Percentiles rank a stretch among this genome's conserved stretches.
These are phyloP conservation scores for Ammodramus savannarum DNA, from an alignment of 2,113 vertebrate genomes.

Conservation along the genomic window DNA sequence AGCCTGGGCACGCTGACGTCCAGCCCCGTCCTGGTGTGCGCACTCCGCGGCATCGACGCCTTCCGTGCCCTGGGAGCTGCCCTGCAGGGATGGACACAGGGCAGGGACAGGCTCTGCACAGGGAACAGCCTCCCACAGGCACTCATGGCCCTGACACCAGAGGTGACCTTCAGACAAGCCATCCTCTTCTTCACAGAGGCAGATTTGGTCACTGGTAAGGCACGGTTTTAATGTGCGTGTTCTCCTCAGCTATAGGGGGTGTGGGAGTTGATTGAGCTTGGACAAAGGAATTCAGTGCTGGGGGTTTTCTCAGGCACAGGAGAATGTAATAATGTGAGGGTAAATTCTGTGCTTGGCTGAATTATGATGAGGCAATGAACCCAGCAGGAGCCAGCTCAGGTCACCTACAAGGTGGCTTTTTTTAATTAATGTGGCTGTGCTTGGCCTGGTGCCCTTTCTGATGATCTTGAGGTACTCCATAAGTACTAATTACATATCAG, in stretches of 20 bases:
- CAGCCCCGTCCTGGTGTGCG: constrained; percentile 63
- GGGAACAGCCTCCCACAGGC: neutral
- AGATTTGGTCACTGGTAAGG: constrained; percentile 64
- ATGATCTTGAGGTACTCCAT: neutral
- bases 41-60: constrained; percentile 32
- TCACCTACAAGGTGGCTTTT: neutral
- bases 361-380: neutral
- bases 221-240: neutral
- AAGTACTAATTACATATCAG: neutral
- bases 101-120: neutral
- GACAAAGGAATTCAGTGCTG: neutral
- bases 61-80: constrained; percentile 32
- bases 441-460: neutral
- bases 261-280: neutral
- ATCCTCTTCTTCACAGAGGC: constrained; percentile 70
- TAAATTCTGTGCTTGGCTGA: neutral
- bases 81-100: neutral
- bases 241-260: neutral
- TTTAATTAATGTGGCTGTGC: neutral
- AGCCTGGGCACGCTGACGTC: constrained; percentile 61
- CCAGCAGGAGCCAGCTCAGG: neutral
- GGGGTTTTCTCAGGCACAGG: neutral
- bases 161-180: constrained; percentile 72
- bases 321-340: neutral
- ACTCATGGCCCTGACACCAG: constrained; percentile 72